Evolutionary conservation across 2,113 vertebrate genomes (phyloP), one percentile per base, ranked within the genome.

Genomic region (Gymnogyps californianus): DNA sequence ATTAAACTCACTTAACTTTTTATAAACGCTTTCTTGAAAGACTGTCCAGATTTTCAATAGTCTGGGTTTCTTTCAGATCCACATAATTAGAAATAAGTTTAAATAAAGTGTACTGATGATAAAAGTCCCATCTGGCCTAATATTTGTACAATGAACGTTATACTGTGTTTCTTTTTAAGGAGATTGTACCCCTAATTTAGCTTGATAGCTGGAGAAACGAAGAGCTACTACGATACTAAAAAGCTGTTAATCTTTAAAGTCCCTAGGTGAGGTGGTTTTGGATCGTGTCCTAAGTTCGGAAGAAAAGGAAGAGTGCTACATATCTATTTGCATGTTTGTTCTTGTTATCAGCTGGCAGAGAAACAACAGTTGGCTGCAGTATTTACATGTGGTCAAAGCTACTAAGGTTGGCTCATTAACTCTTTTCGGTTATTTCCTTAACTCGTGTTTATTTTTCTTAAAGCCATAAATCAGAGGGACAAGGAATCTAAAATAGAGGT

Each of bases 21-120:
- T 90, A 79, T 79, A 91, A 89, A 84, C 0, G 10, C 44, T 97
- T 94, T 64, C 92, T 82, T 89, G 75, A 95, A 82, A 94, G 59
- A 38, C 57, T 80, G 34, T 94, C 58, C 55, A 86, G 65, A 36
- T 76, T 93, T 94, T 77, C 67, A 79, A 9, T 61, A 70, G 49
- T 71, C 24, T 83, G 38, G 6, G 22, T 49, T 94, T 70, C 49
- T 88, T 86, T 96, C 86, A 95, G 95, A 87, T 94, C 95, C 80
- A 26, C 79, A 26, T 94, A 97, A 96, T 96, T 67, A 93, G 76
- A 86, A 94, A 74, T 76, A 93, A 85, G 59, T 96, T 97, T 81
- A 97, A 97, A 89, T 96, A 75, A 95, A 90, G 59, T 78, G 34
- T 89, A 51, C 81, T 87, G 71, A 74, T 96, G 64, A 32, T 83